Conservation (phyloP, 2,113 vertebrate species). For the Rhombomys opimus region DNA sequence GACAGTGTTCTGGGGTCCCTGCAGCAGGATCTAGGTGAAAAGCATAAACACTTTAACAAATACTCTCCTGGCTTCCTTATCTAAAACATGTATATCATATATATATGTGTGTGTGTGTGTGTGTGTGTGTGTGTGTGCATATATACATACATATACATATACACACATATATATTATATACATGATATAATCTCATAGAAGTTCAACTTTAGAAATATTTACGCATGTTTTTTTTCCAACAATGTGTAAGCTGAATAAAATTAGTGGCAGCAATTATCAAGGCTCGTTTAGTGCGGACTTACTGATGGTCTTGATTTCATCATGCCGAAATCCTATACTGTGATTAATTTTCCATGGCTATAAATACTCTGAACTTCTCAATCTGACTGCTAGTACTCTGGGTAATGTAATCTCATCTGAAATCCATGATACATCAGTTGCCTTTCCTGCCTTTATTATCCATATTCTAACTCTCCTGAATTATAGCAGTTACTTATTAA, state of each 20-base stretch:
- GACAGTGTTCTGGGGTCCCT: not conserved
- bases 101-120: not conserved
- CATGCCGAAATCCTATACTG: not conserved
- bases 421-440: not conserved
- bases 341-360: not conserved
- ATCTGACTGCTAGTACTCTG: not conserved
- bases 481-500: not conserved
- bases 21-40: not conserved
- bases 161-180: not conserved
- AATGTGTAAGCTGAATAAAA: not conserved
- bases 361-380: not conserved
- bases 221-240: not conserved
- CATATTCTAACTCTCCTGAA: not conserved
- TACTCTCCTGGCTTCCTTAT: not conserved
- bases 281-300: not conserved
- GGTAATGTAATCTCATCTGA: not conserved
- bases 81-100: not conserved
- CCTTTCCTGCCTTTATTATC: not conserved
- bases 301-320: not conserved
- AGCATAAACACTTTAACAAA: not conserved
- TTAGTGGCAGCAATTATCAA: not conserved
- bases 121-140: not conserved
- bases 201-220: not conserved
- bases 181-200: not conserved
- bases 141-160: not conserved